Percentiles rank a stretch among this genome's conserved stretches.
Conservation (phyloP, 1,140 invertebrate species). For the Neodiprion fabricii region DNA sequence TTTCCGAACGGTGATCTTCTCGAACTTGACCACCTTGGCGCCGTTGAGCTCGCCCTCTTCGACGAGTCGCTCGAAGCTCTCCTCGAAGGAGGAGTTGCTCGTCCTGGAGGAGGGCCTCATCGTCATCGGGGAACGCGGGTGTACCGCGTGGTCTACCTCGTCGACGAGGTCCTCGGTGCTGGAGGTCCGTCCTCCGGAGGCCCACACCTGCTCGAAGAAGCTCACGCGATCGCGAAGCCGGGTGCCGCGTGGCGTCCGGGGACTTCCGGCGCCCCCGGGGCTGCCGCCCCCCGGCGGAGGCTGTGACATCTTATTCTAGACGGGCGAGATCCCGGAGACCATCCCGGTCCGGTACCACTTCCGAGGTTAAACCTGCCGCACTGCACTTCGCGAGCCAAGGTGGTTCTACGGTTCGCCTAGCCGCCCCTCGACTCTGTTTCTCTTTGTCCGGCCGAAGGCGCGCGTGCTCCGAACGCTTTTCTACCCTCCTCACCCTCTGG, state of each 20-base stretch:
- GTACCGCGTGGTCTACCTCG: conserved; percentile 12
- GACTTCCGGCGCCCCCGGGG: conserved; percentile 31
- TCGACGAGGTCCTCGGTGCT: conserved; percentile 51
- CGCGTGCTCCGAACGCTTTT: too few species aligned
- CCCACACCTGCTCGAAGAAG: conserved; percentile 80
- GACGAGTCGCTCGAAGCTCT: conserved; percentile 64
- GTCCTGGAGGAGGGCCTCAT: conserved; percentile 39
- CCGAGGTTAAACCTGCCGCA: conserved; percentile 33
- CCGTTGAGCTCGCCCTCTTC: conserved; percentile 71
- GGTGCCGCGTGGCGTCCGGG: conserved; percentile 58
- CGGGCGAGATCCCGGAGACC: neutral
- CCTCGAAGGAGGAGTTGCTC: conserved; percentile 62
- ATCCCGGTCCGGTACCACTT: conserved; percentile 13
- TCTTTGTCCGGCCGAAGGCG: too few species aligned
- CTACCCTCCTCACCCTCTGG: too few species aligned
- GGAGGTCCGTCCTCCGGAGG: conserved; percentile 55
- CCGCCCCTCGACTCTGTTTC: too few species aligned
- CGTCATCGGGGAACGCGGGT: conserved; percentile 36
- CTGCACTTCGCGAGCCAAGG: conserved; percentile 30
- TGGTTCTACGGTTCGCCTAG: neutral
- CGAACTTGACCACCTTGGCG: conserved; percentile 70
- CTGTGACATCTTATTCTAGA: conserved; percentile 15
- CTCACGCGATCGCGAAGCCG: conserved; percentile 73
- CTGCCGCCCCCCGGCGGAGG: conserved; percentile 29
- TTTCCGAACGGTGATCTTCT: conserved; percentile 70